A percentile compares a stretch with the other conserved stretches of the same genome.
Evolutionary conservation across 2,888 invertebrate species (phyloP).

Genomic region (Drosophila phalerata): DNA sequence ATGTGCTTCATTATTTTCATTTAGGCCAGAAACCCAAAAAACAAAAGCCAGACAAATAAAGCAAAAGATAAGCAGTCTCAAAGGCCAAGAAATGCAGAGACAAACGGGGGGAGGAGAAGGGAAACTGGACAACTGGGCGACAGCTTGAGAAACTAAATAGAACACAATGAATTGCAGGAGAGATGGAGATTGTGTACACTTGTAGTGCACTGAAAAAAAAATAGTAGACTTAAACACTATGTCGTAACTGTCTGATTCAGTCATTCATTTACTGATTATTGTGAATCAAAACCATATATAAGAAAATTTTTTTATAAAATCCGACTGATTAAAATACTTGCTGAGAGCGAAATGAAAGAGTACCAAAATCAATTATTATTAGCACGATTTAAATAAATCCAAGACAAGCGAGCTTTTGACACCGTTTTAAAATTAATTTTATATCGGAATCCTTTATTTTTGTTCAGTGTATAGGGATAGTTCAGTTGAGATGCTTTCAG

Average conservation of each 20-base stretch:
- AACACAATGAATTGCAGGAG: slow-evolving; percentile 50
- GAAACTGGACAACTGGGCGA: slow-evolving; percentile 47
- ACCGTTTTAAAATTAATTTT: not conserved
- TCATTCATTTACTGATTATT: too few relatives aligned
- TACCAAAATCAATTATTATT: not conserved
- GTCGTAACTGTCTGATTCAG: too few relatives aligned
- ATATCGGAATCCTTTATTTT: not conserved
- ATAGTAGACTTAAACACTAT: too few relatives aligned
- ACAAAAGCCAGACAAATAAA: slow-evolving; percentile 64
- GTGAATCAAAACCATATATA: not conserved
- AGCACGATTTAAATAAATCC: not conserved
- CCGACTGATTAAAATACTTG: too few relatives aligned
- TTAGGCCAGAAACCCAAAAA: slow-evolving; percentile 33
- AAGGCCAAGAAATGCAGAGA: slow-evolving; percentile 3
- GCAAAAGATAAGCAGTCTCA: slow-evolving; percentile 67
- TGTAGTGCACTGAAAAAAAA: slow-evolving; percentile 11
- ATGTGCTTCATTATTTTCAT: slow-evolving; percentile 67
- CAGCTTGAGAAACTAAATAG: slow-evolving; percentile 77
- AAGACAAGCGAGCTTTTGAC: not conserved
- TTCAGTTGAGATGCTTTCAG: slow-evolving; percentile 13
- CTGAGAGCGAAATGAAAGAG: too few relatives aligned
- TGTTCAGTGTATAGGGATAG: slow-evolving; percentile 1
- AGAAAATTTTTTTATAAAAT: not conserved
- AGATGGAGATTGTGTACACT: slow-evolving; percentile 3
- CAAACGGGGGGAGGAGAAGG: not conserved